phyloP scores from a whole-genome alignment of 1,140 invertebrate species.

The Zaprionus camerounensis region DNA sequence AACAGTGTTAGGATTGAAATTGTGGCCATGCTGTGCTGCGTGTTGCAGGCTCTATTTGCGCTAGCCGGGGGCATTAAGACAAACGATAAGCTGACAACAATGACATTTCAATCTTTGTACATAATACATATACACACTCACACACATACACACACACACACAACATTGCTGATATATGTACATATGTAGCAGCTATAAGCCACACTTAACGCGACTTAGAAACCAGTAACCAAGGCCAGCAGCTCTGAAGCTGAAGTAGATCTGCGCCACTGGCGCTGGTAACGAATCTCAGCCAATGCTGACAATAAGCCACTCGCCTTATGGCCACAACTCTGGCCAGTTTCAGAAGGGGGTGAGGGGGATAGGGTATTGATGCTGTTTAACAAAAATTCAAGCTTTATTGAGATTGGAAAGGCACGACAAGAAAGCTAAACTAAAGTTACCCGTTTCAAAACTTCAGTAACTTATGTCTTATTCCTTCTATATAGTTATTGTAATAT shows the following conservation, averaged over 20 bases:
- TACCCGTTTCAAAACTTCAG: neutral
- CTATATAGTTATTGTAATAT: slow-evolving; percentile 8
- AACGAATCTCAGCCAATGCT: slow-evolving; percentile 33
- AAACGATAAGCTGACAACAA: slow-evolving; percentile 67
- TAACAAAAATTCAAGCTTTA: neutral
- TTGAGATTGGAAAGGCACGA: neutral
- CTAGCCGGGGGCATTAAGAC: slow-evolving; percentile 39
- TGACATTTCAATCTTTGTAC: slow-evolving; percentile 68
- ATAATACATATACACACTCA: slow-evolving; percentile 5
- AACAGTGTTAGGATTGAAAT: slow-evolving; percentile 41
- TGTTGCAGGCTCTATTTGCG: slow-evolving; percentile 15
- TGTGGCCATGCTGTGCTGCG: slow-evolving; percentile 26
- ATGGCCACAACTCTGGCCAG: slow-evolving; percentile 18
- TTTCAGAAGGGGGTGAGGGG: neutral
- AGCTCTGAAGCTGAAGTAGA: slow-evolving; percentile 54
- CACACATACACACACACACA: slow-evolving; percentile 14
- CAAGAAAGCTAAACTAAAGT: neutral
- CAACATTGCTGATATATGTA: slow-evolving; percentile 10
- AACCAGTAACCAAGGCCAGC: slow-evolving; percentile 79
- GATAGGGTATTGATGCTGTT: neutral
- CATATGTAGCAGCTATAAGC: slow-evolving; percentile 41
- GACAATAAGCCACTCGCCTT: slow-evolving; percentile 22
- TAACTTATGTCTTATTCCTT: neutral
- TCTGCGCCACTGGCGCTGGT: slow-evolving; percentile 35
- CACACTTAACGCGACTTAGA: slow-evolving; percentile 58